Conservation (phyloP, 2,113 vertebrate genomes). For the Poecilia latipinna region DNA sequence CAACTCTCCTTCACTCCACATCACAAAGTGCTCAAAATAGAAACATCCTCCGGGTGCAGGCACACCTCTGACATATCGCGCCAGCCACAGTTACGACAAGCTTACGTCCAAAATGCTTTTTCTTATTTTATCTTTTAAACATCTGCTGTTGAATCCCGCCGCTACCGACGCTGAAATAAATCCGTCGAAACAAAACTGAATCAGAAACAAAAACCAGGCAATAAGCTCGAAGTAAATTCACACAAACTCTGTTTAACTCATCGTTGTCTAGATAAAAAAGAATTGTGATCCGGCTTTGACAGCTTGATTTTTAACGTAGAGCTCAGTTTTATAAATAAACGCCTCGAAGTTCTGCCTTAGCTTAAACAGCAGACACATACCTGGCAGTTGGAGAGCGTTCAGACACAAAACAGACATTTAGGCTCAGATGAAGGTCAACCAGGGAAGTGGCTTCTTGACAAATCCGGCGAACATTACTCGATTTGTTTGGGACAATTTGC, state of each 20-base stretch:
- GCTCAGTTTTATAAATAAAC: slow-evolving; percentile 7
- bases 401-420: slow-evolving; percentile 37
- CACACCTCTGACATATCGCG: slow-evolving; percentile 40
- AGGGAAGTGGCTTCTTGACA: slow-evolving; percentile 16
- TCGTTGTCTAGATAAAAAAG: background rate
- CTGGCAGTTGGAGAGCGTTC: slow-evolving; percentile 6
- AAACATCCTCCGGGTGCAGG: slow-evolving; percentile 39
- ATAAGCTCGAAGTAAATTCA: background rate
- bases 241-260: background rate
- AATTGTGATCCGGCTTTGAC: background rate
- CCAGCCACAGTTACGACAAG: slow-evolving; percentile 35
- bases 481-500: slow-evolving; percentile 16
- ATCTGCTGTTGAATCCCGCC: background rate
- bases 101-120: background rate
- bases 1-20: slow-evolving; percentile 52
- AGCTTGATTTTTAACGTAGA: background rate
- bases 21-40: slow-evolving; percentile 71
- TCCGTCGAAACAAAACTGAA: slow-evolving; percentile 10
- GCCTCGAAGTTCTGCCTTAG: background rate
- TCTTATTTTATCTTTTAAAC: background rate
- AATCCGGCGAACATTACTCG: background rate
- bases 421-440: slow-evolving; percentile 42
- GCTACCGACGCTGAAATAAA: background rate
- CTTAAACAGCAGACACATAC: slow-evolving; percentile 11
- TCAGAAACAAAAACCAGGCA: background rate